phyloP scores from a whole-genome alignment of 2,113 vertebrate genomes.

The Ranitomeya imitator region DNA sequence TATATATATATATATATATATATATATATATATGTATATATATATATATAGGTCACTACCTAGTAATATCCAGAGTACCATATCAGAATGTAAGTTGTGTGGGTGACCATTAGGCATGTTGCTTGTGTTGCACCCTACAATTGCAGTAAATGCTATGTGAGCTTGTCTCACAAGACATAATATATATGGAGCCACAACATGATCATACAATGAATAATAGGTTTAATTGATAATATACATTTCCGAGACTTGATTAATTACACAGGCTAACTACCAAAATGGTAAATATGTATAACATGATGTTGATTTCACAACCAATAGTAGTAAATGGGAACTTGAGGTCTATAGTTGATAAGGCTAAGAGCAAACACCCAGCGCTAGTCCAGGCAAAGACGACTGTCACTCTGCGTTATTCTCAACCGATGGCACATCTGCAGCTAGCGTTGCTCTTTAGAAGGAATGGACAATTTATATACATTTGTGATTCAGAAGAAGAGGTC shows the following conservation, averaged over 20 bases:
- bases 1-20: no score
- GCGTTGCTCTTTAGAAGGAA: neutral
- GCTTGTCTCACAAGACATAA: neutral
- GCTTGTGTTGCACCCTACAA: neutral
- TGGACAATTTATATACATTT: neutral
- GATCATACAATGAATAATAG: neutral
- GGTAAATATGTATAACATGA: neutral
- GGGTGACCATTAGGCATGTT: neutral
- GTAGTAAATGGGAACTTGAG: neutral
- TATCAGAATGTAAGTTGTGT: neutral
- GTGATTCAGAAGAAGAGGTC: neutral
- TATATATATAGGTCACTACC: no score
- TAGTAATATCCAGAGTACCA: neutral
- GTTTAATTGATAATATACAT: neutral
- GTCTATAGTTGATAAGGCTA: neutral
- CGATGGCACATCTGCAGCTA: no score
- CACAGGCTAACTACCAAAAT: neutral
- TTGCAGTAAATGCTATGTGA: conserved; percentile 6
- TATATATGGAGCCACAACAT: neutral
- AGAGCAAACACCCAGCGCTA: neutral
- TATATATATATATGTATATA: no score
- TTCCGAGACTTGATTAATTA: no score
- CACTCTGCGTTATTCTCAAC: neutral
- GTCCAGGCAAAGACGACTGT: neutral
- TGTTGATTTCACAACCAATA: neutral